Conservation (phyloP, 2,797 vertebrate species). For the Urocyon cinereoargenteus region DNA sequence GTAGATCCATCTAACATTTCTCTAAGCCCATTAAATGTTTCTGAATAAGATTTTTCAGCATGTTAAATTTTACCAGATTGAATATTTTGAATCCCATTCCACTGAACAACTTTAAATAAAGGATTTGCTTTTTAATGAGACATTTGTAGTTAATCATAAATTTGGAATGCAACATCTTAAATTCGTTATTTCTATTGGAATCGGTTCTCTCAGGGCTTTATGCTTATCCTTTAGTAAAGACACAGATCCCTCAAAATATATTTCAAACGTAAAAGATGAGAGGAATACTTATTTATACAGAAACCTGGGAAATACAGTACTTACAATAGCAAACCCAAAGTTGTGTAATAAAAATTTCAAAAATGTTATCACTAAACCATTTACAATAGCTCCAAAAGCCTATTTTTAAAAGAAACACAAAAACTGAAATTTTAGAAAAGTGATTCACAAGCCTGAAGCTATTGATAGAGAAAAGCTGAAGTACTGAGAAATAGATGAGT, state of each 20-base stretch:
- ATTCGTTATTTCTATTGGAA: conserved; percentile 67
- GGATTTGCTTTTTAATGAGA: conserved; percentile 77
- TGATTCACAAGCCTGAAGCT: conserved; percentile 78
- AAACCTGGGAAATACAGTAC: conserved; percentile 68
- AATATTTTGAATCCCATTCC: conserved; percentile 65
- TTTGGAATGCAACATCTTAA: conserved; percentile 68
- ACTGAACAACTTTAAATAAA: conserved; percentile 77
- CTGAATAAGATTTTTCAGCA: conserved; percentile 68
- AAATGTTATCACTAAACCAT: conserved; percentile 68
- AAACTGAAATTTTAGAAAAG: conserved; percentile 72
- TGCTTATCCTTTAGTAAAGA: conserved; percentile 65
- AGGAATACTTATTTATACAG: conserved; percentile 70
- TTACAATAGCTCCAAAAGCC: conserved; percentile 36
- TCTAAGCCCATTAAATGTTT: conserved; percentile 53
- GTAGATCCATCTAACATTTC: conserved; percentile 56
- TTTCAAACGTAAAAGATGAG: conserved; percentile 65
- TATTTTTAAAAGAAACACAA: conserved; percentile 76
- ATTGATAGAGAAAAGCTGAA: conserved; percentile 73
- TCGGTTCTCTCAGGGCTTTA: not conserved
- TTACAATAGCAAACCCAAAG: conserved; percentile 62
- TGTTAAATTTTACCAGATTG: conserved; percentile 68
- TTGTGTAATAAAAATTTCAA: conserved; percentile 66
- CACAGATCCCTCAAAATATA: conserved; percentile 68
- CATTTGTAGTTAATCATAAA: conserved; percentile 78
- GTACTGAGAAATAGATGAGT: conserved; percentile 68